These are phyloP conservation scores for Proisotoma minuta DNA, from an alignment of 2,888 invertebrate genomes.

Conservation along the genomic window DNA sequence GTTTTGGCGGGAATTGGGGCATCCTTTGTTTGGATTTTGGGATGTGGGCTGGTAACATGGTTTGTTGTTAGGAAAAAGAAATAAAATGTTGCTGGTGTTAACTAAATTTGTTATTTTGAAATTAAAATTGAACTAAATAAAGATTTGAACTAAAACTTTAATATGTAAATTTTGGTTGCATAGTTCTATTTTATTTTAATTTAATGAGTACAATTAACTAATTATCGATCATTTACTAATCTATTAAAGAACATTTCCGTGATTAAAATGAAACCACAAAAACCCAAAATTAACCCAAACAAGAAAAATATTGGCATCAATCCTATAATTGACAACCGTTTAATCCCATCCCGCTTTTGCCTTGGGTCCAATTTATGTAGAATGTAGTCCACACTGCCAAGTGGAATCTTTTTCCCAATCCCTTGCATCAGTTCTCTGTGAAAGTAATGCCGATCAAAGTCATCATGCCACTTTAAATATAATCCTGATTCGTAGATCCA, in stretches of 20 bases:
- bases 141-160: no score
- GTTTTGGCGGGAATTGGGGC: neutral
- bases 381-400: neutral
- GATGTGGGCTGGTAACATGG: no score
- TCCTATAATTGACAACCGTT: neutral
- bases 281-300: neutral
- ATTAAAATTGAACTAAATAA: no score
- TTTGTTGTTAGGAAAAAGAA: no score
- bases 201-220: no score
- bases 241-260: no score
- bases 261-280: no score
- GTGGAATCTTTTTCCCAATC: neutral
- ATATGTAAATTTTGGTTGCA: no score
- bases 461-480: neutral
- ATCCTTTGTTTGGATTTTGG: neutral
- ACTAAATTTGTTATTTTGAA: no score
- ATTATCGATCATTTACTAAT: no score
- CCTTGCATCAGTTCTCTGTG: neutral
- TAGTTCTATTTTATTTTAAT: no score
- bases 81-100: no score
- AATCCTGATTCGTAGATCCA: neutral
- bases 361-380: neutral
- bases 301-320: neutral
- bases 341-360: neutral
- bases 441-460: neutral